A percentile compares a stretch with the other conserved stretches of the same genome.
Conservation (phyloP, 2,888 invertebrate species). For the Phortica okadai region DNA sequence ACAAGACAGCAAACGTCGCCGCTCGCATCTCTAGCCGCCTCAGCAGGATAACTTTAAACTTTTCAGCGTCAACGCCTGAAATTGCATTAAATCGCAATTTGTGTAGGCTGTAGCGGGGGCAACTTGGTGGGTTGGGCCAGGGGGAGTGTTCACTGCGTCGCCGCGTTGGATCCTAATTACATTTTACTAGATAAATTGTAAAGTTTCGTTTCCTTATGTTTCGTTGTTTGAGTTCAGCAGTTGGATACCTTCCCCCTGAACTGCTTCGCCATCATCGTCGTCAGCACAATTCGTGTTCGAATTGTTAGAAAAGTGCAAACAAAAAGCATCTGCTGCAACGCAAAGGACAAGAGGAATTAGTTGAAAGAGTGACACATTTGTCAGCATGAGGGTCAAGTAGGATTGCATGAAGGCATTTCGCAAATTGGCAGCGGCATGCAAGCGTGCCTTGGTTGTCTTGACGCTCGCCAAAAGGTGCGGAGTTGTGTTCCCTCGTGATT, state of each 20-base stretch:
- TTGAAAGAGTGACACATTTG: not conserved
- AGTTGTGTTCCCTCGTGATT: too few relatives aligned
- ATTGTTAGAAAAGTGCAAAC: conserved; percentile 47
- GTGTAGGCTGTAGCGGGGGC: not conserved
- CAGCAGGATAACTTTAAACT: conserved; percentile 11
- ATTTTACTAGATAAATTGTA: conserved; percentile 75
- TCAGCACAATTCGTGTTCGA: conserved; percentile 47
- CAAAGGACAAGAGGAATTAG: conserved; percentile 18
- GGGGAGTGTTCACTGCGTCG: conserved; percentile 30
- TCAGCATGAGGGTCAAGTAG: not conserved
- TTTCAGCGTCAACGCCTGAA: conserved; percentile 25
- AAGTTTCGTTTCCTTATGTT: conserved; percentile 63
- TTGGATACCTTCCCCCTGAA: conserved; percentile 62
- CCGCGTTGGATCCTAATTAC: conserved; percentile 74
- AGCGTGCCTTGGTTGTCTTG: not conserved
- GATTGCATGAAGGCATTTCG: not conserved
- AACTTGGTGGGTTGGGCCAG: too few relatives aligned
- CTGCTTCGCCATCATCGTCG: conserved; percentile 49
- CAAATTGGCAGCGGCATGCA: not conserved
- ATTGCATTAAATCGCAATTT: conserved; percentile 44
- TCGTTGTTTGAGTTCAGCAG: conserved; percentile 43
- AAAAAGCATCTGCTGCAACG: conserved; percentile 24
- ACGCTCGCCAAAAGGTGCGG: too few relatives aligned
- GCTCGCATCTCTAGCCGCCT: not conserved
- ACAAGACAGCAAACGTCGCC: not conserved